Base-by-base conservation (phyloP, 2,888 invertebrate genomes). In the Actias luna region DNA sequence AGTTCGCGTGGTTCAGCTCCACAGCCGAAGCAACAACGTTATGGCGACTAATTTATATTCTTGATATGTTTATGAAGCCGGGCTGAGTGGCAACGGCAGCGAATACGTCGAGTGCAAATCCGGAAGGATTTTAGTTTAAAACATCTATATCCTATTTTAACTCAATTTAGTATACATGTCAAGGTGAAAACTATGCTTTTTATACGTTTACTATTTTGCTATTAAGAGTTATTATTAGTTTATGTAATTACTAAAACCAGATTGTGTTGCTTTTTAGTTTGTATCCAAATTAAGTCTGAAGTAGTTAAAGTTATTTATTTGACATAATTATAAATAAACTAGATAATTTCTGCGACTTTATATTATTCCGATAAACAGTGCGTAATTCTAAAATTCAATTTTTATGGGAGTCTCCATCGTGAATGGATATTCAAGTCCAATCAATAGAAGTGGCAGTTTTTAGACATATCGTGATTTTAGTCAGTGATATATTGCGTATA, bases 31-130 rank as follows among this genome's bases (percentile, higher is more conserved):
- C 74, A 68, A 14, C 14, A 55, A 29, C 67, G 69, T 72, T 73
- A 74, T 67, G 68, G 69, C 69, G 69, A 72, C 71, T 76, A 71
- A 78, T 79, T 82, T 82, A 78, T 75, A 77, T 77, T 77, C 75
- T 72, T 72, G 73, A 76, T 75, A 76, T 79, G 74, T 79, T 79
- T 74, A 50, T 77, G 72, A 59, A 67, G 62, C 64, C 50, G 39
- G 25, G 62, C 52, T 46, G 60, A 60, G 60, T 57, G 62, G 42
- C 31, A 25, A 25, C 27, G 55, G 31, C 31, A 18, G 31, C n/a
- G 55, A 31, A 55, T 31, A 29, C 50, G 55, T 46, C 35, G 46
- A 60, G 42, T 55, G 42, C 52, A 61, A 63, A 65, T 64, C 59
- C 42, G 64, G 63, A 69, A 63, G 50, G 25, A 50, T 50, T 50